A percentile compares a stretch with the other conserved stretches of the same genome.
Conservation (phyloP, 2,888 invertebrate species). For the Rhaphigaster nebulosa region DNA sequence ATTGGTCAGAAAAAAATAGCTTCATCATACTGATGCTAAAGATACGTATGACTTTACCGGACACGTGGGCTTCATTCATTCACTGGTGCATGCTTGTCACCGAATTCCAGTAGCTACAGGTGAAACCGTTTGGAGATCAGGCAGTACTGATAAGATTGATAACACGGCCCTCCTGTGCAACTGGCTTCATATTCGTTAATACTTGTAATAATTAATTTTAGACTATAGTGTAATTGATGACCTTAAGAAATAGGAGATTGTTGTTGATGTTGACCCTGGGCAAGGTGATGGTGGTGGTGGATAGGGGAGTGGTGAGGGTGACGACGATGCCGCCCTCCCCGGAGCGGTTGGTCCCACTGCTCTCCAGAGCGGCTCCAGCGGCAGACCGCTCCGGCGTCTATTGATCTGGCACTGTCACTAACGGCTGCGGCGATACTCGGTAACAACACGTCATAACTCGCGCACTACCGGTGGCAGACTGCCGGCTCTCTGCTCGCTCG, state of each 20-base stretch:
- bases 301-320: slow-evolving; percentile 65
- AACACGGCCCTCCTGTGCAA: not conserved
- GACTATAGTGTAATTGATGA: not conserved
- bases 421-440: not conserved
- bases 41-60: not conserved
- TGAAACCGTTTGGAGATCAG: not conserved
- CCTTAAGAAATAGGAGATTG: slow-evolving; percentile 61
- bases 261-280: slow-evolving; percentile 65
- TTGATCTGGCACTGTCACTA: slow-evolving; percentile 47
- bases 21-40: not conserved
- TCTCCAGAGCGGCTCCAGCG: slow-evolving; percentile 39
- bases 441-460: slow-evolving; percentile 50
- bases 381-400: slow-evolving; percentile 19
- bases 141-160: not conserved
- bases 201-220: too few species aligned
- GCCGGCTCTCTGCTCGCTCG: not conserved
- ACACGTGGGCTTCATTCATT: not conserved
- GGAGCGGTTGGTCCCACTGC: not conserved
- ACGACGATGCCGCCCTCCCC: slow-evolving; percentile 63
- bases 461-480: slow-evolving; percentile 61
- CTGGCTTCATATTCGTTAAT: too few species aligned
- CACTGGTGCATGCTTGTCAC: not conserved
- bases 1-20: not conserved
- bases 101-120: not conserved
- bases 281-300: slow-evolving; percentile 65